phyloP scores from a whole-genome alignment of 92 coral and sea anemone genomes.

The Zoanthus sansibaricus region DNA sequence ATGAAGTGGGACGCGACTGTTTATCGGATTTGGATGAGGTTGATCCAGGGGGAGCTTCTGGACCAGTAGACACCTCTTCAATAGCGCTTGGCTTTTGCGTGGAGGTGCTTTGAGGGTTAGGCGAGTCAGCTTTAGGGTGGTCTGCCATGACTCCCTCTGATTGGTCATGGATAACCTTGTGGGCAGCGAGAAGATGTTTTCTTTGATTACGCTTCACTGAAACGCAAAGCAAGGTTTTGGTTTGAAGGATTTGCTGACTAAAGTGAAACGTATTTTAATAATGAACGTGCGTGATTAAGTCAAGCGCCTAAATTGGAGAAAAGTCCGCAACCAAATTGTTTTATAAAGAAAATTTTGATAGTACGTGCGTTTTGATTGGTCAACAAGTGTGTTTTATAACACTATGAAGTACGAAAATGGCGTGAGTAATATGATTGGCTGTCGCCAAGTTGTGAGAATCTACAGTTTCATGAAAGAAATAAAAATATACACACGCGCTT shows the following conservation, averaged over 20 bases:
- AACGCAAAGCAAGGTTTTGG: not conserved
- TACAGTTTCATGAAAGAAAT: too few species aligned
- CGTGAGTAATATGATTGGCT: too few species aligned
- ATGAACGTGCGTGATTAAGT: too few species aligned
- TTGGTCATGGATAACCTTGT: constrained; percentile 89
- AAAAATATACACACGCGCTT: too few species aligned
- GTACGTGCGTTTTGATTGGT: too few species aligned
- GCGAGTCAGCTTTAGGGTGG: constrained; percentile 74
- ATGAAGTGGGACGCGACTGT: constrained; percentile 69
- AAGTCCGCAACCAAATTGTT: too few species aligned
- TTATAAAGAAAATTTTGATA: too few species aligned
- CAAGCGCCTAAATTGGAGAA: too few species aligned
- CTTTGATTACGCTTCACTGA: constrained; percentile 90
- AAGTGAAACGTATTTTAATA: too few species aligned
- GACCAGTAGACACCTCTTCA: constrained; percentile 54
- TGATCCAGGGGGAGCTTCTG: constrained; percentile 54
- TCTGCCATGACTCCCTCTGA: constrained; percentile 66
- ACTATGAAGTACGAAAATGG: too few species aligned
- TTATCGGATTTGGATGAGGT: constrained; percentile 52
- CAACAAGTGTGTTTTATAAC: too few species aligned
- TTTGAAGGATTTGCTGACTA: not conserved
- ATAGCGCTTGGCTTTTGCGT: constrained; percentile 37
- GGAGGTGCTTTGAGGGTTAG: constrained; percentile 49
- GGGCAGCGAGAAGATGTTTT: constrained; percentile 95
- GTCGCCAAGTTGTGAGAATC: too few species aligned